A percentile compares a stretch with the other conserved stretches of the same genome.
Evolutionary conservation across 2,113 vertebrate genomes (phyloP).

Genomic region (Budorcas taxicolor): DNA sequence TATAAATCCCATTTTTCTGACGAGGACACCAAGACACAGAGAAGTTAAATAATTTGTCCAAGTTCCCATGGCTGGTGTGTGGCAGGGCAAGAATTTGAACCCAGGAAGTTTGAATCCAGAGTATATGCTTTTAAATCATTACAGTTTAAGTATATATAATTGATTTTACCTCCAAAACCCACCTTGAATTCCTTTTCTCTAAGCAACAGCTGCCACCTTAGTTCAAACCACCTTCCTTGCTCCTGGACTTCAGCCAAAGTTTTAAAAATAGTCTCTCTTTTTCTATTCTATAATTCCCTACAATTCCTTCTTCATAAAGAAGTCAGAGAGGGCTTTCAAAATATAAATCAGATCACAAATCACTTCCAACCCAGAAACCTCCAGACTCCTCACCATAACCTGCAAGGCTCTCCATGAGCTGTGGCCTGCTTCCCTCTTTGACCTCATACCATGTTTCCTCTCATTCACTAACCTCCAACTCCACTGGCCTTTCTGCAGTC

Average conservation of each 20-base stretch:
- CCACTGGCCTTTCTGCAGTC: not conserved
- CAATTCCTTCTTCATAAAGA: not conserved
- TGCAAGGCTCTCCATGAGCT: not conserved
- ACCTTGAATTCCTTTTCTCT: not conserved
- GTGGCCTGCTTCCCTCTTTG: not conserved
- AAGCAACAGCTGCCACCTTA: not conserved
- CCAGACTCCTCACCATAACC: not conserved
- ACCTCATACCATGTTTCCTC: not conserved
- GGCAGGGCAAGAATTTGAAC: not conserved
- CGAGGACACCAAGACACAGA: not conserved
- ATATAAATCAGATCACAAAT: not conserved
- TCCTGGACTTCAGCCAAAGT: not conserved
- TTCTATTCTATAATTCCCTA: not conserved
- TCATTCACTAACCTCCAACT: not conserved
- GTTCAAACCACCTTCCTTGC: not conserved
- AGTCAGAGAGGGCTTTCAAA: not conserved
- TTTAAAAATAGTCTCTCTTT: not conserved
- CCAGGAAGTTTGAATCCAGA: not conserved
- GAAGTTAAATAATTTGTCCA: not conserved
- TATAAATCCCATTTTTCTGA: not conserved
- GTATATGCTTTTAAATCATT: not conserved
- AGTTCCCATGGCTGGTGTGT: not conserved
- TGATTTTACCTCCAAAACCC: not conserved
- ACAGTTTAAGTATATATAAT: not conserved
- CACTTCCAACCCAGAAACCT: not conserved